Conservation (phyloP, 1,140 invertebrate genomes). For the Drosophila yakuba region DNA sequence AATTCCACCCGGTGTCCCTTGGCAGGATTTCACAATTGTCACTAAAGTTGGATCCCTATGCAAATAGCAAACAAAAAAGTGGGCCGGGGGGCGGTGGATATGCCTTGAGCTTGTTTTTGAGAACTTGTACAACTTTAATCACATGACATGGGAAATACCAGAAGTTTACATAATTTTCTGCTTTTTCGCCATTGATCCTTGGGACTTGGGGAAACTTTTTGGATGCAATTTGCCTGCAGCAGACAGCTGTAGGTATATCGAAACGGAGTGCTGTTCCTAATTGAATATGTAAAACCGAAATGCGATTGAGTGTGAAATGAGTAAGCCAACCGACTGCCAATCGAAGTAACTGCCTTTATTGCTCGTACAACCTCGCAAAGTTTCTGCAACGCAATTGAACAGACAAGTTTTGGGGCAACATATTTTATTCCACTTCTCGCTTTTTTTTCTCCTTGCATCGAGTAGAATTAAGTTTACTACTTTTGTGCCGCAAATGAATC, state of each 20-base stretch:
- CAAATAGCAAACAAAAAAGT: slow-evolving; percentile 51
- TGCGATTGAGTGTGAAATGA: slow-evolving; percentile 81
- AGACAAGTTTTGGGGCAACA: slow-evolving; percentile 33
- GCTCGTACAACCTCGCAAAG: slow-evolving; percentile 6
- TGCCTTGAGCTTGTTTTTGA: slow-evolving; percentile 4
- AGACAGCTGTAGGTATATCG: neutral
- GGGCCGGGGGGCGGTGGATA: neutral
- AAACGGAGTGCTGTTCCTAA: slow-evolving; percentile 49
- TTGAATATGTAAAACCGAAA: slow-evolving; percentile 74
- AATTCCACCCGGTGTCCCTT: slow-evolving; percentile 11
- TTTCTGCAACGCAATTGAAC: slow-evolving; percentile 29
- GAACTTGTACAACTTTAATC: slow-evolving; percentile 72
- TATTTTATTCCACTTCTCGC: slow-evolving; percentile 28
- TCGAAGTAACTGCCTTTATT: slow-evolving; percentile 23
- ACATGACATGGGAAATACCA: slow-evolving; percentile 71
- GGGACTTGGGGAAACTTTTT: slow-evolving; percentile 47
- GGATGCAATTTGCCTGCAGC: slow-evolving; percentile 37
- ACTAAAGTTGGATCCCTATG: slow-evolving; percentile 66
- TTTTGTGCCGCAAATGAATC: slow-evolving; percentile 70
- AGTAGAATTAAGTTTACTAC: slow-evolving; percentile 64
- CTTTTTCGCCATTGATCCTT: slow-evolving; percentile 68
- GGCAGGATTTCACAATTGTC: slow-evolving; percentile 55
- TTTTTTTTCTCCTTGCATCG: slow-evolving; percentile 2
- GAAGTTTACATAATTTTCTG: slow-evolving; percentile 65
- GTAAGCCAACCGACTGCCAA: slow-evolving; percentile 17